phyloP scores from a whole-genome alignment of 2,113 vertebrate genomes.

The Brachirus orientalis region DNA sequence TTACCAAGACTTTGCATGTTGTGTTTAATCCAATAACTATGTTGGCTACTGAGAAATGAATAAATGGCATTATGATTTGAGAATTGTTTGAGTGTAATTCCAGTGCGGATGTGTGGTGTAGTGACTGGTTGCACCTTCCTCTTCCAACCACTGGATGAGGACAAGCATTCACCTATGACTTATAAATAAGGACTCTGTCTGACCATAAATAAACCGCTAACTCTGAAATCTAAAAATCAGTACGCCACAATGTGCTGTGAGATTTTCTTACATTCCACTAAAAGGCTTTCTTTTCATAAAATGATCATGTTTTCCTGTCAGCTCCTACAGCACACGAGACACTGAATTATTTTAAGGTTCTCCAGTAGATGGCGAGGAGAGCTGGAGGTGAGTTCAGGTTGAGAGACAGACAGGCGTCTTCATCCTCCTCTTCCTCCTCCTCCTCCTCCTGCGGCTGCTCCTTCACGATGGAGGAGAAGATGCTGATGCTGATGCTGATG shows the following conservation, averaged over 20 bases:
- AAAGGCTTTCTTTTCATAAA: slow-evolving; percentile 3
- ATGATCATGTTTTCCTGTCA: background rate
- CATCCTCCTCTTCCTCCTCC: background rate
- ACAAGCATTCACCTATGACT: background rate
- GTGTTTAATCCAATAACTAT: background rate
- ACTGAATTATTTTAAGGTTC: slow-evolving; percentile 21
- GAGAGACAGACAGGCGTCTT: slow-evolving; percentile 8
- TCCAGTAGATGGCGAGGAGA: slow-evolving; percentile 73
- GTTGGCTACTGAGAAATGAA: background rate
- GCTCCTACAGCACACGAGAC: background rate
- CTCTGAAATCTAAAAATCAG: no score
- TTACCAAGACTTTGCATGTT: slow-evolving; percentile 44
- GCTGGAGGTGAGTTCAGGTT: slow-evolving; percentile 34
- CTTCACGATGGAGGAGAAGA: slow-evolving; percentile 4
- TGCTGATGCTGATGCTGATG: slow-evolving; percentile 45
- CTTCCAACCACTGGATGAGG: slow-evolving; percentile 30
- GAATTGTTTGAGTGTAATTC: no score
- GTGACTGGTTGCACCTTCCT: slow-evolving; percentile 18
- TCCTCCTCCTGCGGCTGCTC: slow-evolving; percentile 9
- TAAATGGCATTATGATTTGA: no score
- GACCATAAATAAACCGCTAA: no score
- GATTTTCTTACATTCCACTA: background rate
- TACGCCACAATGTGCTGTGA: no score
- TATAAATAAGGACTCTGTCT: background rate
- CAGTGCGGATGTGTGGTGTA: no score